Evolutionary conservation across 2,113 vertebrate species (phyloP).

Genomic region (Alosa alosa): DNA sequence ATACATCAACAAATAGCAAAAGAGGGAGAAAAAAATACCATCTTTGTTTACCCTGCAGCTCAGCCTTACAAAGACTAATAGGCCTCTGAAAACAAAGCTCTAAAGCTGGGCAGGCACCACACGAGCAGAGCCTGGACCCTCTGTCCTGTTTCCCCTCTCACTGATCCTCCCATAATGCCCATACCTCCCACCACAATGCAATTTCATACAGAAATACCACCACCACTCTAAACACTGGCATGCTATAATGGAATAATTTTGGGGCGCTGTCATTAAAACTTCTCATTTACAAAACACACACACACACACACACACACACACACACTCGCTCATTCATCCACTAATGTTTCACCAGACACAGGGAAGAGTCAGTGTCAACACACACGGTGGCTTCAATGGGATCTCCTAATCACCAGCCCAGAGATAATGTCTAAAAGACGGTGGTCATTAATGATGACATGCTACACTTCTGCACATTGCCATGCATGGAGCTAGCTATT

Average conservation of each 20-base stretch:
- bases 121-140: neutral
- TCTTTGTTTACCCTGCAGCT: neutral
- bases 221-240: neutral
- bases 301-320: neutral
- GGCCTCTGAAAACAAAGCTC: neutral
- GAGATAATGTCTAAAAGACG: neutral
- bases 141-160: neutral
- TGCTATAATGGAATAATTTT: neutral
- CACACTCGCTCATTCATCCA: neutral
- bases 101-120: neutral
- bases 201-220: neutral
- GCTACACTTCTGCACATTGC: neutral
- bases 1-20: neutral
- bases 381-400: neutral
- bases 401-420: neutral
- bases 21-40: neutral
- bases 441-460: neutral
- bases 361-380: neutral
- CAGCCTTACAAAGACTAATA: slow-evolving; percentile 5
- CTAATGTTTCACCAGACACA: neutral
- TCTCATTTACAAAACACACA: neutral
- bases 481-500: neutral
- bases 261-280: neutral
- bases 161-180: neutral
- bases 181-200: no score